Evolutionary conservation across 2,888 invertebrate genomes (phyloP), one percentile per base, ranked within the genome.

Genomic region (Cerastis rubricosa): DNA sequence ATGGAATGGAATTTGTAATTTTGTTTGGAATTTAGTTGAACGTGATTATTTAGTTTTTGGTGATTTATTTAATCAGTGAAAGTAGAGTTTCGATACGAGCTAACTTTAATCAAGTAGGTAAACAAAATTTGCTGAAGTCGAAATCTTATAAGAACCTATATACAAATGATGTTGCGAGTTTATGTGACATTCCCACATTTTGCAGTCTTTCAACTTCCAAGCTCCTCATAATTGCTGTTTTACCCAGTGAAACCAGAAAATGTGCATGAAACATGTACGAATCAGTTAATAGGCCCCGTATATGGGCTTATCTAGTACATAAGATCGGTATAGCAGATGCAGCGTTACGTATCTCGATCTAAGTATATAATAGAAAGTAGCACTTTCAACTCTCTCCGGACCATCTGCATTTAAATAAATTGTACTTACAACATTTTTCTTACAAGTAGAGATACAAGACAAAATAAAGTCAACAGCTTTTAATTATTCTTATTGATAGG

Each of bases 341-440:
- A 22, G 83, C 83, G 73, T 83, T 80, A 82, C 85, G 74, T 83
- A 74, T 85, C 87, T 61, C 74, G 77, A 78, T 73, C 76, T 70
- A 74, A 86, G 79, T 83, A 54, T 82, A 83, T 82, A 78, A 86
- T 79, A 84, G 84, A 84, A 84, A 84, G 84, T 71, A 61, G 71
- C 74, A 80, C 82, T 79, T 71, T 73, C 86, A 22, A 83, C 83
- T 84, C 86, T 85, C 86, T 83, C 83, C 71, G 64, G 43, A 61
- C 7, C 68, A 74, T 69, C 81, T 40, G 51, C 61, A 85, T 83
- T 82, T 82, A 82, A 85, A 85, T 83, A 83, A 64, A 74, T 82
- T 81, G 71, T 74, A 66, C 29, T 64, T 67, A 59, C 25, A 25
- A 0, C n/a, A 14, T n/a, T 71, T 64, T 47, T 59, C n/a, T 54